Evolutionary conservation across 2,113 vertebrate genomes (phyloP).

Genomic region (Nannobrachium achirus): DNA sequence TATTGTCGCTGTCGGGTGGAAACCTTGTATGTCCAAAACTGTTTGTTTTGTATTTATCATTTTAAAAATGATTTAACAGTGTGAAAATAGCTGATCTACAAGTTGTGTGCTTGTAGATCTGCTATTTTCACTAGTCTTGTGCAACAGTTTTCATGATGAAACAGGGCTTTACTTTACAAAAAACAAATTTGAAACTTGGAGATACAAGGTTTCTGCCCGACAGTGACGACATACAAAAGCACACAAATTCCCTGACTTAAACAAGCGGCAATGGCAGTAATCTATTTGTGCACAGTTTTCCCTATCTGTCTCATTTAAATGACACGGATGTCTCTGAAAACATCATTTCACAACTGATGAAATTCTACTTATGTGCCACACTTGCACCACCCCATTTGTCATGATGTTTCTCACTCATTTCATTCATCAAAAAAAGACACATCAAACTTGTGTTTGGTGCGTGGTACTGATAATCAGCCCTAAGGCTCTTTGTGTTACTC

Average conservation of each 20-base stretch:
- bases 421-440: conserved; percentile 63
- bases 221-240: conserved; percentile 9
- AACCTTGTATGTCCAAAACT: no score
- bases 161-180: no score
- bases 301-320: conserved; percentile 62
- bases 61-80: no score
- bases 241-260: conserved; percentile 7
- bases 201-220: no score
- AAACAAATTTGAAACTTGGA: no score
- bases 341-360: conserved; percentile 70
- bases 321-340: conserved; percentile 60
- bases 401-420: conserved; percentile 53
- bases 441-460: conserved; percentile 48
- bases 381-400: conserved; percentile 58
- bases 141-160: no score
- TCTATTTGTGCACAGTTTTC: conserved; percentile 47
- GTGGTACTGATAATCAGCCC: conserved; percentile 43
- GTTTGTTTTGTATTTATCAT: no score
- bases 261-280: conserved; percentile 24
- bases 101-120: no score
- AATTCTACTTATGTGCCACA: conserved; percentile 62
- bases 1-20: no score
- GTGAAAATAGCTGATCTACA: no score
- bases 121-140: no score
- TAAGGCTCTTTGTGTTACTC: conserved; percentile 45